A percentile compares a stretch with the other conserved stretches of the same genome.
Evolutionary conservation across 2,888 invertebrate species (phyloP).

Genomic region (Phoenoteleia sp.): DNA sequence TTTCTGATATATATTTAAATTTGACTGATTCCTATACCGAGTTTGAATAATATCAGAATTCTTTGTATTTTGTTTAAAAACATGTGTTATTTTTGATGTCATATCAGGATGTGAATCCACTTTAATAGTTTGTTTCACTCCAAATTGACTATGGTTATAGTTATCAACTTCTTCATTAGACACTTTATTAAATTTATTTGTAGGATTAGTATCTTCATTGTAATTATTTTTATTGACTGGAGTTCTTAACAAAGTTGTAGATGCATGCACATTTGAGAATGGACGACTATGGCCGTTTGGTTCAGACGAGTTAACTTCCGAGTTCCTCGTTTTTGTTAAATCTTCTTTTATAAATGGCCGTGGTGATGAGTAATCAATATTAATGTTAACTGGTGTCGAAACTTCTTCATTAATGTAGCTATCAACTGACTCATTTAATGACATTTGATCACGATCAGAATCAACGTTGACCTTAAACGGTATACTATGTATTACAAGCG

Average conservation of each 20-base stretch:
- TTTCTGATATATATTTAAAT: conserved; percentile 36
- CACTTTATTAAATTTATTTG: conserved; percentile 16
- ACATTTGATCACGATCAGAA: conserved; percentile 72
- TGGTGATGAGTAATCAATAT: conserved; percentile 44
- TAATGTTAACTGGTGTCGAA: conserved; percentile 5
- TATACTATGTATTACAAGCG: conserved; percentile 75
- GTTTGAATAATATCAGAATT: conserved; percentile 23
- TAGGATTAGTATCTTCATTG: neutral
- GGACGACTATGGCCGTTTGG: conserved; percentile 80
- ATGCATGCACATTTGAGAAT: conserved; percentile 74
- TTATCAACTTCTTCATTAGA: conserved; percentile 5
- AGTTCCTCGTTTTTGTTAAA: conserved; percentile 80
- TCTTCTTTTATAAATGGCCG: conserved; percentile 75
- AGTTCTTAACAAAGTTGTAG: conserved; percentile 68
- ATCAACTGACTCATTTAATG: conserved; percentile 77
- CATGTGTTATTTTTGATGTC: conserved; percentile 11
- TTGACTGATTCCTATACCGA: conserved; percentile 64
- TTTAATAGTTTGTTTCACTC: conserved; percentile 69
- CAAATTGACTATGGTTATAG: conserved; percentile 61
- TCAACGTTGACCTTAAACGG: conserved; percentile 73
- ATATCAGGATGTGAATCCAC: conserved; percentile 27
- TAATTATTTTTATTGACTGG: conserved; percentile 42
- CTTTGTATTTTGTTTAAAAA: conserved; percentile 25
- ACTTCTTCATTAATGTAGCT: conserved; percentile 59
- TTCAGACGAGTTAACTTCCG: conserved; percentile 76